A percentile compares a stretch with the other conserved stretches of the same genome.
These are phyloP conservation scores for Miichthys miiuy DNA, from an alignment of 2,797 vertebrate species.

Conservation along the genomic window DNA sequence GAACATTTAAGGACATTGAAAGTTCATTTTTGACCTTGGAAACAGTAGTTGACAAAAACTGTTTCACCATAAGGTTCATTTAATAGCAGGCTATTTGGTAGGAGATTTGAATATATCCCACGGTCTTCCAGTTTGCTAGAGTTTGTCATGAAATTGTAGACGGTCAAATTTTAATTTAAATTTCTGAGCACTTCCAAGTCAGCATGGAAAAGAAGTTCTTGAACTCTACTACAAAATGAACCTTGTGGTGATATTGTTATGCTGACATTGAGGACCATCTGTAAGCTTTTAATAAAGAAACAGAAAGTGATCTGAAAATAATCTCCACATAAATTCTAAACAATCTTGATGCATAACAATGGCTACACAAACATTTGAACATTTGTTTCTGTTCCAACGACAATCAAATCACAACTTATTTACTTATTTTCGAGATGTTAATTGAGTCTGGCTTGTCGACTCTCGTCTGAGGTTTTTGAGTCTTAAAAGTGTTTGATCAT, in stretches of 20 bases:
- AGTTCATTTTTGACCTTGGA: neutral
- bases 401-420: conserved; percentile 45
- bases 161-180: neutral
- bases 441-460: conserved; percentile 42
- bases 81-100: neutral
- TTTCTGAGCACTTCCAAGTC: neutral
- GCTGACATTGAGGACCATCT: neutral
- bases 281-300: conserved; percentile 4
- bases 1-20: neutral
- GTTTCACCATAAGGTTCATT: neutral
- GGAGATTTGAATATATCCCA: neutral
- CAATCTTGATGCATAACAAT: conserved; percentile 24
- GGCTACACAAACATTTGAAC: neutral
- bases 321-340: conserved; percentile 8
- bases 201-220: neutral
- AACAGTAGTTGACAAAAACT: neutral
- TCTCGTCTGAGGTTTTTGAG: conserved; percentile 51
- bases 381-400: conserved; percentile 11
- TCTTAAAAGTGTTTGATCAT: conserved; percentile 73
- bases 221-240: neutral
- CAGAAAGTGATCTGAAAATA: neutral
- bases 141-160: neutral
- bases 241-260: neutral
- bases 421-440: conserved; percentile 51
- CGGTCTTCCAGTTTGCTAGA: neutral